Conservation (phyloP, 2,888 invertebrate species). For the Acrobeloides nanus region DNA sequence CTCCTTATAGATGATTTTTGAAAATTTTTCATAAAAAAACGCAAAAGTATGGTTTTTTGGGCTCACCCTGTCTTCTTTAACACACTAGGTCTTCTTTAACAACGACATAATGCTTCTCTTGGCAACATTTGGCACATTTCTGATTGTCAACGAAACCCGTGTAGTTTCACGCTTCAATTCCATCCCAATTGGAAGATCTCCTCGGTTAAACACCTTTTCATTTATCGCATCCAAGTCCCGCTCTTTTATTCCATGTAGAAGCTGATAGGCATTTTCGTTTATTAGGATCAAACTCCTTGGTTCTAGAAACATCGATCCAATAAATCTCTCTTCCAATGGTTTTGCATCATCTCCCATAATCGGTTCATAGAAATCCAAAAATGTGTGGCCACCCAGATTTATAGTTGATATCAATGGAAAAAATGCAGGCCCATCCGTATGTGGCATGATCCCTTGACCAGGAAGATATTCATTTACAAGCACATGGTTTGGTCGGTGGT, state of each 20-base stretch:
- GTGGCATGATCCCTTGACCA: slow-evolving; percentile 66
- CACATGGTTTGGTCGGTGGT: slow-evolving; percentile 77
- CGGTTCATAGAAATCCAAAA: slow-evolving; percentile 70
- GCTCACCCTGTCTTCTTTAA: no score
- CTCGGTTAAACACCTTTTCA: slow-evolving; percentile 23
- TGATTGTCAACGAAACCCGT: slow-evolving; percentile 26
- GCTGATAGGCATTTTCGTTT: slow-evolving; percentile 74
- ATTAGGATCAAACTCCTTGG: slow-evolving; percentile 79
- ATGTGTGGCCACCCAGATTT: slow-evolving; percentile 78
- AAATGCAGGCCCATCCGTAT: slow-evolving; percentile 88
- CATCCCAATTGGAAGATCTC: slow-evolving; percentile 1
- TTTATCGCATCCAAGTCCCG: slow-evolving; percentile 24
- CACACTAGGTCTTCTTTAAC: neutral
- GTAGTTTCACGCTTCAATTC: slow-evolving; percentile 1
- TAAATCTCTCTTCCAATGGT: slow-evolving; percentile 15
- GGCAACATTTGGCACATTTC: slow-evolving; percentile 26
- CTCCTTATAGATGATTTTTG: no score
- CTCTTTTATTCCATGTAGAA: slow-evolving; percentile 60
- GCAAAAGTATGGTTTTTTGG: no score
- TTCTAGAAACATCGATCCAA: slow-evolving; percentile 66
- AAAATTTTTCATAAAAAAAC: no score
- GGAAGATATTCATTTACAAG: slow-evolving; percentile 85
- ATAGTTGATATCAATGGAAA: slow-evolving; percentile 85
- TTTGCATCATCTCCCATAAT: slow-evolving; percentile 12
- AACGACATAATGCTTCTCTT: slow-evolving; percentile 2